Evolutionary conservation across 2,797 vertebrate genomes (phyloP).

Genomic region (Sebastes hopkinsi): DNA sequence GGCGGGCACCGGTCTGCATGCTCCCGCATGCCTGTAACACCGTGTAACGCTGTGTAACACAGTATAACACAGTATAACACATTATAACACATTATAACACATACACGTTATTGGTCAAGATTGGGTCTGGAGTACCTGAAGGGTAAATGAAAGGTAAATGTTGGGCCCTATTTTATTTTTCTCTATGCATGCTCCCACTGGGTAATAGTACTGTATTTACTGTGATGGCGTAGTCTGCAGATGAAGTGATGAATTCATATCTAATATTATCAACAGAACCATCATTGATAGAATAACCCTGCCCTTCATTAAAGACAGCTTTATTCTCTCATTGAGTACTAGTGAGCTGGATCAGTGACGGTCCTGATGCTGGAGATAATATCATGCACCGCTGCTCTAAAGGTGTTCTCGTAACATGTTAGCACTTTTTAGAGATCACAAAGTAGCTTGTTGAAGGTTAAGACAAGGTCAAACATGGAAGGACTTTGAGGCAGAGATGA

Average conservation of each 20-base stretch:
- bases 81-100: no score
- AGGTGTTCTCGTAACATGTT: neutral
- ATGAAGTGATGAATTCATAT: neutral
- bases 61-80: no score
- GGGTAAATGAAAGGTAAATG: neutral
- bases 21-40: no score
- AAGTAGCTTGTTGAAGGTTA: slow-evolving; percentile 11
- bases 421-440: slow-evolving; percentile 15
- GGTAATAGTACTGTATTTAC: neutral
- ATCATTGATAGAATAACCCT: neutral
- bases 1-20: no score
- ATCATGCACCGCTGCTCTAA: neutral
- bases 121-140: neutral
- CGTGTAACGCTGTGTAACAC: no score
- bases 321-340: neutral
- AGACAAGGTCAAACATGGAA: slow-evolving; percentile 27
- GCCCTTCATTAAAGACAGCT: neutral
- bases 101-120: neutral
- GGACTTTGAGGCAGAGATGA: slow-evolving; percentile 56
- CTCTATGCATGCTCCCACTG: neutral
- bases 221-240: neutral
- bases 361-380: neutral
- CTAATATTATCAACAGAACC: no score
- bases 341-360: neutral
- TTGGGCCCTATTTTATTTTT: neutral